Base-by-base conservation (phyloP, 1,140 invertebrate species). In the Neodiprion lecontei region DNA sequence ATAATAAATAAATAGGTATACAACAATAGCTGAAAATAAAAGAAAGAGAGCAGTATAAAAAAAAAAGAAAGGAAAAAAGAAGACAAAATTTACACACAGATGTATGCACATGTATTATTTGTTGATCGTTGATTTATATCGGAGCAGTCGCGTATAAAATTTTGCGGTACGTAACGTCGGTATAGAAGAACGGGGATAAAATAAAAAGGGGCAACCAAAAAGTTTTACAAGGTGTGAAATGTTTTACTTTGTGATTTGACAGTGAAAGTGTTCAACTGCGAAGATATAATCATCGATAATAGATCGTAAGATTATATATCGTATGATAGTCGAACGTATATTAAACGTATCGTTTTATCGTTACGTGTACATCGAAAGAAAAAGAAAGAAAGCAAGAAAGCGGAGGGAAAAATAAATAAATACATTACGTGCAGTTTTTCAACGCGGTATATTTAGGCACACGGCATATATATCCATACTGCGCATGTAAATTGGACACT, bases 211-310 rank as follows among this genome's bases (percentile, higher is more conserved):
- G 7, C 9, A 23, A n/a, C 65, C 67, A 40, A 11, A 12, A 68
- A 48, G 53, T 49, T 23, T 40, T 53, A 5, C 48, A 48, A 70
- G 61, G 47, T 69, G 75, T 76, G 75, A 65, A 70, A 73, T 76
- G 72, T 69, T 69, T 47, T 21, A 48, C 17, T 48, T 76, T 76
- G 75, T 76, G 71, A 73, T 69, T 73, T 76, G 75, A 76, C 75
- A 76, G 75, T 76, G 75, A 66, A 10, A 65, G 67, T 23, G 49
- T 14, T 14, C 7, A 14, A 65, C 12, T 65, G 61, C 61, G 61
- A 17, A 17, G 17, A 65, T 7, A 14, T 21, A 14, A 14, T 65
- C 61, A 14, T 21, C 17, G 61, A 14, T 21, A 21, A 21, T 21
- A 7, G 7, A 23, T 69, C 40, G 40, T 69, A 69, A 69, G 40